These are phyloP conservation scores for Platycercus adscitus DNA, from an alignment of 2,113 vertebrate species.

Conservation along the genomic window DNA sequence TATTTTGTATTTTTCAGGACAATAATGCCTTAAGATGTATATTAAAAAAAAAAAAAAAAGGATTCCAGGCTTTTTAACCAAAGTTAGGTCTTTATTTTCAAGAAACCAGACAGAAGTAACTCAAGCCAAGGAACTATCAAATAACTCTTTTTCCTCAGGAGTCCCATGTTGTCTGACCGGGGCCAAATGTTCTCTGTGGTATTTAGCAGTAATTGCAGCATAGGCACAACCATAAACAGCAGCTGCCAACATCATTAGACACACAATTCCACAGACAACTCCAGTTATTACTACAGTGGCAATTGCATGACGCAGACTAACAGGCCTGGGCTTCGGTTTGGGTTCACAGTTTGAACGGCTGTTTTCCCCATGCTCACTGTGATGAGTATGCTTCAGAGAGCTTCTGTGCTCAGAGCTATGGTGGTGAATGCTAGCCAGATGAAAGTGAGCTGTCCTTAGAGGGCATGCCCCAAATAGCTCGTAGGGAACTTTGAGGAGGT, in stretches of 20 bases:
- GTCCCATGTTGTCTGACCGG: constrained; percentile 31
- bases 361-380: background rate
- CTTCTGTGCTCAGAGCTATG: constrained; percentile 69
- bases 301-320: constrained; percentile 89
- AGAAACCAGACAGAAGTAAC: background rate
- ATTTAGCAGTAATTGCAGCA: constrained; percentile 89
- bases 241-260: constrained; percentile 94
- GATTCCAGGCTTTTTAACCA: background rate
- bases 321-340: constrained; percentile 81
- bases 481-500: constrained; percentile 90
- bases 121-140: constrained; percentile 81
- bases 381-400: constrained; percentile 49
- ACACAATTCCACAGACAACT: constrained; percentile 91
- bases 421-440: constrained; percentile 77
- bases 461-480: constrained; percentile 90
- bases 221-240: constrained; percentile 94
- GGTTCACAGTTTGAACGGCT: constrained; percentile 77
- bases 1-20: background rate
- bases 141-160: constrained; percentile 77
- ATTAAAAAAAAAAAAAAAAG: background rate
- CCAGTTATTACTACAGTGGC: constrained; percentile 93
- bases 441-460: constrained; percentile 75
- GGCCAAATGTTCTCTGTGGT: constrained; percentile 76
- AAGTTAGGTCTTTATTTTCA: background rate
- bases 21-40: background rate